phyloP scores from a whole-genome alignment of 2,113 vertebrate species.

The Seriola rivoliana region DNA sequence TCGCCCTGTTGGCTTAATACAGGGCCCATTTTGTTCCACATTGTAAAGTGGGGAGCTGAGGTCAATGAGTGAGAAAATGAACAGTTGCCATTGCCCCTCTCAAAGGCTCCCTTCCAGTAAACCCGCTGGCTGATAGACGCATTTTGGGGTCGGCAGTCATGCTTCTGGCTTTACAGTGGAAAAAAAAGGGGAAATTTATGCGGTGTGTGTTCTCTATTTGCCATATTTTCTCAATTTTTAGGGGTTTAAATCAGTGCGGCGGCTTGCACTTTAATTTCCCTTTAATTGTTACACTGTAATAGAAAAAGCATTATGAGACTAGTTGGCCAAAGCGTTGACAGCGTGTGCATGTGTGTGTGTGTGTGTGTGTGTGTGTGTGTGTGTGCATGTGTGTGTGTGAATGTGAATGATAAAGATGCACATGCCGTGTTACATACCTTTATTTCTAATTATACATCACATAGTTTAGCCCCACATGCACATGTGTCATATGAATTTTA shows the following conservation, averaged over 20 bases:
- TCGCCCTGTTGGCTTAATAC: constrained; percentile 46
- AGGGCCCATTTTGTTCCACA: constrained; percentile 52
- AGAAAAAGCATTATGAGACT: constrained; percentile 22
- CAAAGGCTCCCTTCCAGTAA: constrained; percentile 59
- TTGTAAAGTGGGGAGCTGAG: constrained; percentile 73
- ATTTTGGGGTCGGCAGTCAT: constrained; percentile 30
- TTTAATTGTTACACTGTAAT: constrained; percentile 39
- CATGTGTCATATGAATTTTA: constrained; percentile 28
- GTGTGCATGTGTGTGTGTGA: not conserved
- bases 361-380: not conserved
- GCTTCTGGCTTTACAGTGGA: constrained; percentile 36
- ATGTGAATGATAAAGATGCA: not conserved
- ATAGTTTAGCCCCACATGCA: constrained; percentile 36
- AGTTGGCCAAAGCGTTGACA: constrained; percentile 26
- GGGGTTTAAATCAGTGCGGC: constrained; percentile 30
- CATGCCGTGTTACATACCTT: not conserved
- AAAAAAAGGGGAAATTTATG: constrained; percentile 38
- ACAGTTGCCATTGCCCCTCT: constrained; percentile 74
- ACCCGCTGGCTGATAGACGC: constrained; percentile 56
- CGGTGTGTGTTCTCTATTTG: constrained; percentile 39
- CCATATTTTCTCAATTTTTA: constrained; percentile 47
- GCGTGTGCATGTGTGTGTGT: not conserved
- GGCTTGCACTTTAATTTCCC: constrained; percentile 41
- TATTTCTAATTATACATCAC: constrained; percentile 39
- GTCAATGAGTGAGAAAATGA: constrained; percentile 80